Percentiles rank a stretch among this genome's conserved stretches.
These are phyloP conservation scores for Pyrocephalus nanus DNA, from an alignment of 2,797 vertebrate genomes.

Conservation along the genomic window DNA sequence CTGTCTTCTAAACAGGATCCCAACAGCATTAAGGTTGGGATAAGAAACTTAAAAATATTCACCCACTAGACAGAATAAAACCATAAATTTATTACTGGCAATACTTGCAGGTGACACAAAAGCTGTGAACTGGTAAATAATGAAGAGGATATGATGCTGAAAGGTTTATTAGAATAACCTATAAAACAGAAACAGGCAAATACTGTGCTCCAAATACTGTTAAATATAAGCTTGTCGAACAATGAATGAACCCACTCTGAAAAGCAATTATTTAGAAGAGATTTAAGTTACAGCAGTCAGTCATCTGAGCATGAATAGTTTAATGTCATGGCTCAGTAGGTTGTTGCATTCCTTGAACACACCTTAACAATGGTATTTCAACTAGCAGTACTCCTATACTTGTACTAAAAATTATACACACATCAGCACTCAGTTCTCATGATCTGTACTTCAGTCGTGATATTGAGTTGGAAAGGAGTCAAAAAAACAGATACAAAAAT, in stretches of 20 bases:
- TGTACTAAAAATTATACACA: not conserved
- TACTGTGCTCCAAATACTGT: not conserved
- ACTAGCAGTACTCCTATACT: not conserved
- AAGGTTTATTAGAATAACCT: not conserved
- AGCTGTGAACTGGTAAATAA: not conserved
- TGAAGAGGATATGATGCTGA: not conserved
- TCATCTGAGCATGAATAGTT: not conserved
- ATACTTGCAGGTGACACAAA: not conserved
- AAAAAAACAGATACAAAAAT: not conserved
- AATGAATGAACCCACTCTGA: not conserved
- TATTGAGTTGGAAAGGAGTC: not conserved
- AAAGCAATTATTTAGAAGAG: not conserved
- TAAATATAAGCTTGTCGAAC: not conserved
- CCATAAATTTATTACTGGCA: not conserved
- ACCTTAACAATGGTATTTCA: not conserved
- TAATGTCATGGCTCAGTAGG: not conserved
- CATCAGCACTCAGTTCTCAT: not conserved
- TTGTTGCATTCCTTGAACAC: not conserved
- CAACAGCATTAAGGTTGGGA: accelerated
- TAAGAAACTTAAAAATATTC: not conserved
- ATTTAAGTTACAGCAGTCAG: not conserved
- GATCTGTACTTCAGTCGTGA: not conserved
- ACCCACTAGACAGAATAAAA: not conserved
- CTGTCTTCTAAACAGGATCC: not conserved
- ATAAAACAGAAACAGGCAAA: not conserved